Base-by-base conservation (phyloP, 2,888 invertebrate species). In the Pachycephus smyrnensis region DNA sequence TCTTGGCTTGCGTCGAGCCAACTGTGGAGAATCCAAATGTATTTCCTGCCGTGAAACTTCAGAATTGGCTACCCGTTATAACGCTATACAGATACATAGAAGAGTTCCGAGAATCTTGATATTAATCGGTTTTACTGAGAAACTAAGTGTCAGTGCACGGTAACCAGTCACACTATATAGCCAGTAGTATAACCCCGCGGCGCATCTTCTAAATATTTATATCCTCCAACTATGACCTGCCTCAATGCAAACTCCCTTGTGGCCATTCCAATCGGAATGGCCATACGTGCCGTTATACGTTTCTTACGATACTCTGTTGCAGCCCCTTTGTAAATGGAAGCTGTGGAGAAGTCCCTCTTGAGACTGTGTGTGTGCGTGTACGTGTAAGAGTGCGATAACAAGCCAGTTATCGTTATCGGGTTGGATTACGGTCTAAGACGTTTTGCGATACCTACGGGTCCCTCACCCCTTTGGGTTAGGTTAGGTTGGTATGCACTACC, bases 131-230 rank as follows among this genome's bases (percentile, higher is more conserved):
- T 55, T 55, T 55, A 55, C 55, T 23, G 23, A 55, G 55, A 55
- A 55, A 23, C 55, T 55, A 23, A 55, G 55, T 55, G 55, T 23
- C 55, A 9, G 55, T 23, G 9, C 55, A 9, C 55, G 55, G 23
- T 55, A 55, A 55, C 9, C 55, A 55, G 55, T 40, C 33, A 33
- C 55, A 23, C 55, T 55, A 9, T 23, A 1, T 23, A 55, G 55
- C 55, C 23, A 55, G 9, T 9, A 23, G 55, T 2, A 55, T 23
- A 55, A 2, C 9, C 23, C 55, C 55, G 40, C 23, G 55, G n/a
- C 68, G 71, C 80, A 82, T 79, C 81, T 80, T 84, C 81, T 88
- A 88, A 88, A 88, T 87, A 88, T 88, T 88, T 88, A 87, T 86
- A 84, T 55, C 55, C 86, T 85, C 30, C 73, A 68, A 33, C 83